These are phyloP conservation scores for Tridacna gigas DNA, from an alignment of 2,888 invertebrate genomes.

Conservation along the genomic window DNA sequence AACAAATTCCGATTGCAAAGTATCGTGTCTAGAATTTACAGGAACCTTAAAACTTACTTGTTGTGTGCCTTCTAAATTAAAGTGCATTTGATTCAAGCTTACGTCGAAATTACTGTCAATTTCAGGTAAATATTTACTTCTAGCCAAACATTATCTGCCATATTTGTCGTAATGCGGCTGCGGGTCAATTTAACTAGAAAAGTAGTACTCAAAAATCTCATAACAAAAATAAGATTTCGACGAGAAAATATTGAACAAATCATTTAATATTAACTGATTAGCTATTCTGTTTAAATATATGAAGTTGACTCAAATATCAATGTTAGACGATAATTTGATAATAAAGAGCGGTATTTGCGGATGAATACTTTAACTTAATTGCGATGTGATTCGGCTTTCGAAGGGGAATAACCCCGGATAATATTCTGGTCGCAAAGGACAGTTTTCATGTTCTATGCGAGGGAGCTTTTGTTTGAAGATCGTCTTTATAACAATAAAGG, in stretches of 20 bases:
- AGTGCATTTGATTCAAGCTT: not conserved
- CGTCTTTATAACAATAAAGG: too few species aligned
- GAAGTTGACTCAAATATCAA: too few species aligned
- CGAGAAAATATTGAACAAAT: too few species aligned
- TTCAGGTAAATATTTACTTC: slow-evolving; percentile 9
- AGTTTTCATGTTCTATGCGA: too few species aligned
- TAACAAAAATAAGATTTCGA: too few species aligned
- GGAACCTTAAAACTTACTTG: not conserved
- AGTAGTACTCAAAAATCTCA: slow-evolving; percentile 27
- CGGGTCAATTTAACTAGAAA: slow-evolving; percentile 36
- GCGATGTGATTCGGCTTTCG: slow-evolving; percentile 31
- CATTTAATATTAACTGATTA: too few species aligned
- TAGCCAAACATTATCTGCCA: slow-evolving; percentile 49
- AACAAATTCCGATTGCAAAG: not conserved
- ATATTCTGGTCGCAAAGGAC: not conserved
- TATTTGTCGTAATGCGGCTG: slow-evolving; percentile 58
- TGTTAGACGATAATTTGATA: not conserved
- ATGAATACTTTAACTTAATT: slow-evolving; percentile 41
- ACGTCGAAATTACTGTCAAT: not conserved
- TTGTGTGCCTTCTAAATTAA: not conserved
- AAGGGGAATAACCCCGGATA: slow-evolving; percentile 32
- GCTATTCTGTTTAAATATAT: too few species aligned
- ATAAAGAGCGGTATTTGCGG: slow-evolving; percentile 27
- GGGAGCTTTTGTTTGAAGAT: too few species aligned
- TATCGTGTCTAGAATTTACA: not conserved